A percentile compares a stretch with the other conserved stretches of the same genome.
phyloP scores from a whole-genome alignment of 2,113 vertebrate species.

The Pseudopipra pipra region DNA sequence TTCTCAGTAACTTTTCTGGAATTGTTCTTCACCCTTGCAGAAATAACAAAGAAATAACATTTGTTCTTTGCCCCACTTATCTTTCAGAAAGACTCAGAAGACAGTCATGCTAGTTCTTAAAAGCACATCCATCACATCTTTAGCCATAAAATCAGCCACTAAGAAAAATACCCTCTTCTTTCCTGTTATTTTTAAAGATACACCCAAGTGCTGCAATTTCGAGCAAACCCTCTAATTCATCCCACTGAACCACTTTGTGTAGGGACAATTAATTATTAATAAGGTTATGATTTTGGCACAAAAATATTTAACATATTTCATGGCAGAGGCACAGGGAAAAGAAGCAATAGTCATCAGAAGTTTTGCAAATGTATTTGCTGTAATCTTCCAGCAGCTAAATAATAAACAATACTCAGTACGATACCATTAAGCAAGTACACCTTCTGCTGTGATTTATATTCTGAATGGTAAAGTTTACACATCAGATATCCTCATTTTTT shows the following conservation, averaged over 20 bases:
- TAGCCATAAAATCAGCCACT: background rate
- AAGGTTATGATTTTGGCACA: background rate
- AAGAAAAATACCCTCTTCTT: background rate
- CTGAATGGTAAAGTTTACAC: background rate
- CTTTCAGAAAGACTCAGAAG: background rate
- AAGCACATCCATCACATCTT: background rate
- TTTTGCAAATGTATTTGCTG: background rate
- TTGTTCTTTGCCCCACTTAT: background rate
- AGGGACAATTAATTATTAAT: constrained; percentile 1
- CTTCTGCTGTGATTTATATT: background rate
- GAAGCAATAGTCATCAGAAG: background rate
- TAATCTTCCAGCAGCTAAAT: background rate
- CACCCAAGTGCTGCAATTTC: background rate
- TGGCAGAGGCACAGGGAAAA: background rate
- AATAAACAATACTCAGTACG: background rate
- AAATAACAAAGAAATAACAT: background rate
- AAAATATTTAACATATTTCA: background rate
- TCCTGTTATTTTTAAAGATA: background rate
- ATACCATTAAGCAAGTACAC: background rate
- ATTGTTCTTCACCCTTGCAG: background rate
- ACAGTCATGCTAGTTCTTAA: background rate
- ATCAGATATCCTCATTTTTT: background rate
- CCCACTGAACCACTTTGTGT: background rate
- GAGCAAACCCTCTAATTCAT: background rate
- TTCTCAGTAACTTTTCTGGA: background rate